Conservation (phyloP, 2,113 vertebrate genomes). For the Microcebus tavaratra region DNA sequence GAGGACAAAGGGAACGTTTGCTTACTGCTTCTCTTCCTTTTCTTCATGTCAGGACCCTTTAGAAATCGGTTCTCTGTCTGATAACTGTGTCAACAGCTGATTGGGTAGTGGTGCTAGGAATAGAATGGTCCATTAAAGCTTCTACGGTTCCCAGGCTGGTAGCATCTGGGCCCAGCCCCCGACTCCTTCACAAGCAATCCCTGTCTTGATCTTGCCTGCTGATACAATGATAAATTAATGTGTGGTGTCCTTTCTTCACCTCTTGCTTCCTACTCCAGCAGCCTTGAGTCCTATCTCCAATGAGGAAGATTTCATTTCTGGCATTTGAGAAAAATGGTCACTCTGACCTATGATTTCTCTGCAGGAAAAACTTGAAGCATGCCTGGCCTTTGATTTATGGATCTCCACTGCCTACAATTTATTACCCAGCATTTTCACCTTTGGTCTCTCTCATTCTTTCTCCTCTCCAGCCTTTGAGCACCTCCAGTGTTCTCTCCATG, state of each 20-base stretch:
- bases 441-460: neutral
- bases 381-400: slow-evolving; percentile 87
- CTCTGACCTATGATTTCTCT: slow-evolving; percentile 74
- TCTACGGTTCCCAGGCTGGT: slow-evolving; percentile 23
- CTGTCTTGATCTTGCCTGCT: slow-evolving; percentile 52
- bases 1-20: neutral
- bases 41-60: neutral
- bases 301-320: slow-evolving; percentile 85
- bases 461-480: slow-evolving; percentile 48
- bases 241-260: slow-evolving; percentile 15
- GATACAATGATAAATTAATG: slow-evolving; percentile 63
- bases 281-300: slow-evolving; percentile 76
- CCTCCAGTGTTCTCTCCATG: neutral
- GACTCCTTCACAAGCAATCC: neutral
- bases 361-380: slow-evolving; percentile 84
- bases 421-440: slow-evolving; percentile 79
- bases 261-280: neutral
- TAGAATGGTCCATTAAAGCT: neutral
- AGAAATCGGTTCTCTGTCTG: slow-evolving; percentile 15
- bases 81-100: slow-evolving; percentile 24
- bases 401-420: slow-evolving; percentile 86
- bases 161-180: neutral
- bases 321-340: slow-evolving; percentile 82
- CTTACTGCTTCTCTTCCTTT: neutral
- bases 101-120: slow-evolving; percentile 41